phyloP scores from a whole-genome alignment of 2,888 invertebrate species.

The Acronicta aceris region DNA sequence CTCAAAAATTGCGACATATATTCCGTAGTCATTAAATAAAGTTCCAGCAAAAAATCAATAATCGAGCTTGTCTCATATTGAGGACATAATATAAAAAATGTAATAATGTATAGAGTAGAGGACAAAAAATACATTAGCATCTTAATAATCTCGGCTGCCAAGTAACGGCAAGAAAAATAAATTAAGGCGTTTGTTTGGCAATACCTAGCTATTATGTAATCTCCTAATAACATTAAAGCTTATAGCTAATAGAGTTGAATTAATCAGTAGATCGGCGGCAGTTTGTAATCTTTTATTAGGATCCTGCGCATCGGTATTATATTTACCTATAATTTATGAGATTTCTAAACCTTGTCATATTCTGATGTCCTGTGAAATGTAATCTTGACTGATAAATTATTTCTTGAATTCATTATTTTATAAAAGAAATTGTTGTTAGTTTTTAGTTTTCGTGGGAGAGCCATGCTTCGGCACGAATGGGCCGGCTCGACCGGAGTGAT shows the following conservation, averaged over 20 bases:
- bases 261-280: constrained; percentile 38
- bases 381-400: background rate
- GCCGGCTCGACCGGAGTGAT: too few species aligned
- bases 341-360: background rate
- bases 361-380: background rate
- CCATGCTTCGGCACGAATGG: too few species aligned
- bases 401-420: too few species aligned
- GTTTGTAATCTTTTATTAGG: constrained; percentile 40
- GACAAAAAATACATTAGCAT: constrained; percentile 56
- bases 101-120: constrained; percentile 51
- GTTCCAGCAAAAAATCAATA: constrained; percentile 67
- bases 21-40: constrained; percentile 71
- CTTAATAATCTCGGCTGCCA: constrained; percentile 52
- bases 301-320: background rate
- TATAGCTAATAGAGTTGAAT: constrained; percentile 29
- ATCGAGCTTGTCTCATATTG: constrained; percentile 58
- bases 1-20: constrained; percentile 71
- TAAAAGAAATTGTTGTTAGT: too few species aligned
- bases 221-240: constrained; percentile 47
- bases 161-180: constrained; percentile 45
- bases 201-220: constrained; percentile 42
- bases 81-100: constrained; percentile 52
- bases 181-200: constrained; percentile 50
- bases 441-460: too few species aligned
- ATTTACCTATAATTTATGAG: background rate